Evolutionary conservation across 2,888 invertebrate genomes (phyloP).

Genomic region (Cryptophagus acutangulus): DNA sequence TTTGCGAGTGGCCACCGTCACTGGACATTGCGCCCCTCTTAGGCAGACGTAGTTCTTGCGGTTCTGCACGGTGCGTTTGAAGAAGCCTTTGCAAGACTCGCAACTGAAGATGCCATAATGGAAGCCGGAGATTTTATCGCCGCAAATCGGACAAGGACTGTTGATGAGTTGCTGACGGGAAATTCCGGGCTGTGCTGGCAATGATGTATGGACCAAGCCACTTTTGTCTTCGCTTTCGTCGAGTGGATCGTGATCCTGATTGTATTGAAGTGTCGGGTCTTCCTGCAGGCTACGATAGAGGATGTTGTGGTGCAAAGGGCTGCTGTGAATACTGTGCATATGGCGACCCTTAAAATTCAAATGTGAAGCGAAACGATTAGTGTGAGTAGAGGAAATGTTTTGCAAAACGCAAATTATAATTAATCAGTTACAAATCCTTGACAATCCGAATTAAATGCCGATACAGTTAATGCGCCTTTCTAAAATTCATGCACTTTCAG

Average conservation of each 20-base stretch:
- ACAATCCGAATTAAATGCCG: conserved; percentile 14
- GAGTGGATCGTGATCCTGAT: conserved; percentile 43
- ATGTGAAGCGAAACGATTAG: too few relatives aligned
- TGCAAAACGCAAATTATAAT: conserved; percentile 11
- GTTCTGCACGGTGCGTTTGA: conserved; percentile 97
- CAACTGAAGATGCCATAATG: conserved; percentile 98
- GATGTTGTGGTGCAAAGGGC: conserved; percentile 53
- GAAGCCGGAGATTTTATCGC: conserved; percentile 93
- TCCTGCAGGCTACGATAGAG: conserved; percentile 53
- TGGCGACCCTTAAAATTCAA: conserved; percentile 51
- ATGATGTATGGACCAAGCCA: conserved; percentile 46
- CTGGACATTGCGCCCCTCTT: conserved; percentile 84
- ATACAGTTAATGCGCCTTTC: conserved; percentile 18
- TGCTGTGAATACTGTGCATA: conserved; percentile 51
- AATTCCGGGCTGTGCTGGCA: conserved; percentile 70
- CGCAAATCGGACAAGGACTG: conserved; percentile 92
- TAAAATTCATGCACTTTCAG: too few relatives aligned
- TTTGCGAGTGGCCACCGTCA: conserved; percentile 88
- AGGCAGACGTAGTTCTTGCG: conserved; percentile 94
- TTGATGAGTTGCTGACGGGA: conserved; percentile 85
- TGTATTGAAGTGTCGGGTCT: conserved; percentile 37
- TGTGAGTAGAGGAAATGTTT: too few relatives aligned
- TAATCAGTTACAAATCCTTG: conserved; percentile 21
- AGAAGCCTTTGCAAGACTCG: conserved; percentile 97
- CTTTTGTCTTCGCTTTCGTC: conserved; percentile 51